Evolutionary conservation across 2,888 invertebrate species (phyloP).

Genomic region (Hermaeophaga mercurialis): DNA sequence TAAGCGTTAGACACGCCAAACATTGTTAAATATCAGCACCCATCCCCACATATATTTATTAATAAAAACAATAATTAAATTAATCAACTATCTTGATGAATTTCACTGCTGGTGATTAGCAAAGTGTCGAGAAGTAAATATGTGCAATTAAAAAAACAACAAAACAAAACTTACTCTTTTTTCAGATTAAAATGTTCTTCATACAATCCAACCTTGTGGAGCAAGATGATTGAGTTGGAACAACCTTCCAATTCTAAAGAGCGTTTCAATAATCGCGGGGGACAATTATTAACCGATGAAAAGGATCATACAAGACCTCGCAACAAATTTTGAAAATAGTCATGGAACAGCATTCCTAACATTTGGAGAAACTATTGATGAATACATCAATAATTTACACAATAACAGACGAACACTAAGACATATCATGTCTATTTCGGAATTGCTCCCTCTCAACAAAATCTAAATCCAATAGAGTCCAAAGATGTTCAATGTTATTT

Average conservation of each 20-base stretch:
- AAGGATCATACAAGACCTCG: constrained; percentile 71
- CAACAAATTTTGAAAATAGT: constrained; percentile 61
- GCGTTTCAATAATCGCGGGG: constrained; percentile 86
- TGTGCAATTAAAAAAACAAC: constrained; percentile 69
- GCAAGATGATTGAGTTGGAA: constrained; percentile 77
- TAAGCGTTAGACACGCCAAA: too few species aligned
- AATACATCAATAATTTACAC: constrained; percentile 67
- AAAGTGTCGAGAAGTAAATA: too few species aligned
- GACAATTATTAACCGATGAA: constrained; percentile 83
- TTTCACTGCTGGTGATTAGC: too few species aligned
- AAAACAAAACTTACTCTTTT: too few species aligned
- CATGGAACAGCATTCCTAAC: constrained; percentile 65
- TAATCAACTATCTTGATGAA: too few species aligned
- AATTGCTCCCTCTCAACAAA: constrained; percentile 68
- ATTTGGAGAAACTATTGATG: constrained; percentile 67
- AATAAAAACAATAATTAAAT: too few species aligned
- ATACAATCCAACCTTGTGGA: constrained; percentile 75
- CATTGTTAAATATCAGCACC: too few species aligned
- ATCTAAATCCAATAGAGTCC: constrained; percentile 76
- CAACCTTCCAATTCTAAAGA: constrained; percentile 78
- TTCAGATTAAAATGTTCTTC: too few species aligned
- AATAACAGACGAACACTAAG: constrained; percentile 63
- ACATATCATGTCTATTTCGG: constrained; percentile 56
- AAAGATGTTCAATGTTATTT: constrained; percentile 66
- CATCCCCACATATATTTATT: too few species aligned